These are phyloP conservation scores for Lepisosteus osseus DNA, from an alignment of 2,113 vertebrate genomes.

Conservation along the genomic window DNA sequence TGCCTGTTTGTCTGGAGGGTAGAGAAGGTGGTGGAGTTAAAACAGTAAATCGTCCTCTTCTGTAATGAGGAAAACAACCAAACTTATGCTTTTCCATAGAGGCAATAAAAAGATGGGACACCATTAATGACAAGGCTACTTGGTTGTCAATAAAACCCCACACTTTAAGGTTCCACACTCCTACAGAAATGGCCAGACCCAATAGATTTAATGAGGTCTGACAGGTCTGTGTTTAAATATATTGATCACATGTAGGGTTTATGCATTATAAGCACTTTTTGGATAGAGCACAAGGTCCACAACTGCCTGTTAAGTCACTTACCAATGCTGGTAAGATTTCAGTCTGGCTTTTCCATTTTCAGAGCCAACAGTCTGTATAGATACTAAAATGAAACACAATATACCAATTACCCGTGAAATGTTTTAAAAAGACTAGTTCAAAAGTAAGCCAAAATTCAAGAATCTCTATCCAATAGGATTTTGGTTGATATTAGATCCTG, in stretches of 20 bases:
- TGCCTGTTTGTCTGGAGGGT: background rate
- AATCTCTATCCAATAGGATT: background rate
- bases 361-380: conserved; percentile 4
- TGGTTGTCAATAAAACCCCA: background rate
- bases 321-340: conserved; percentile 9
- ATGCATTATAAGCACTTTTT: conserved; percentile 5
- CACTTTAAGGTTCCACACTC: background rate
- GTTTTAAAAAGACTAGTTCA: background rate
- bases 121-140: background rate
- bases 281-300: background rate
- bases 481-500: conserved; percentile 3
- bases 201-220: conserved; percentile 8
- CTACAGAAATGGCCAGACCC: background rate
- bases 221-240: background rate
- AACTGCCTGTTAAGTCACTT: conserved; percentile 8
- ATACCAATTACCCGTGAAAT: conserved; percentile 11
- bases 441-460: background rate
- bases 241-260: background rate
- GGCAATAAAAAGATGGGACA: background rate
- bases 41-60: background rate
- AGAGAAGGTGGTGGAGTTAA: background rate
- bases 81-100: background rate
- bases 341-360: conserved; percentile 1
- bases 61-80: background rate
- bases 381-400: conserved; percentile 14